Percentiles rank a stretch among this genome's conserved stretches.
phyloP scores from a whole-genome alignment of 2,797 vertebrate species.

The Gymnopithys bicolor region DNA sequence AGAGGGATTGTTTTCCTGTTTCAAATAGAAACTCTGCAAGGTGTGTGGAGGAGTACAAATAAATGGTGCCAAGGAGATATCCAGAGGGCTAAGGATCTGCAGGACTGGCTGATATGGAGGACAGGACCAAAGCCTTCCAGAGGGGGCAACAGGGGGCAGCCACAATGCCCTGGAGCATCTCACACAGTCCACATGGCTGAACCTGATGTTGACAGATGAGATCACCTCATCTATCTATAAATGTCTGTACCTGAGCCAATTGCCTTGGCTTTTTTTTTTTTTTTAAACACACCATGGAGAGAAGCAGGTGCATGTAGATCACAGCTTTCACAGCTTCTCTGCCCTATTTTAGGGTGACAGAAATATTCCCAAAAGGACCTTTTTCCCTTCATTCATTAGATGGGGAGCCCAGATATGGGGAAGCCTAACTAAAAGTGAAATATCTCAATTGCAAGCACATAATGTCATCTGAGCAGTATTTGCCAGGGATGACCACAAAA shows the following conservation, averaged over 20 bases:
- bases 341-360: constrained; percentile 6
- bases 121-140: neutral
- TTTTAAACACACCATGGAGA: neutral
- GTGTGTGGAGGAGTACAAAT: neutral
- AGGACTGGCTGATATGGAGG: neutral
- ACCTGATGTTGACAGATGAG: neutral
- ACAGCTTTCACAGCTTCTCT: constrained; percentile 38
- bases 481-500: neutral
- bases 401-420: neutral
- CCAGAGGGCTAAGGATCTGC: neutral
- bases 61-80: neutral
- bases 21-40: neutral
- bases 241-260: neutral
- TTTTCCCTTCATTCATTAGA: neutral
- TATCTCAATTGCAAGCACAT: neutral
- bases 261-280: neutral
- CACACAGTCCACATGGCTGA: neutral
- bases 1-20: neutral
- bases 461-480: neutral
- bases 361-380: constrained; percentile 2
- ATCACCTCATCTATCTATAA: neutral
- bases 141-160: neutral
- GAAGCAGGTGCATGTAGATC: neutral
- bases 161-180: neutral
- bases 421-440: neutral